These are phyloP conservation scores for Carabus problematicus DNA, from an alignment of 2,888 invertebrate species.

Conservation along the genomic window DNA sequence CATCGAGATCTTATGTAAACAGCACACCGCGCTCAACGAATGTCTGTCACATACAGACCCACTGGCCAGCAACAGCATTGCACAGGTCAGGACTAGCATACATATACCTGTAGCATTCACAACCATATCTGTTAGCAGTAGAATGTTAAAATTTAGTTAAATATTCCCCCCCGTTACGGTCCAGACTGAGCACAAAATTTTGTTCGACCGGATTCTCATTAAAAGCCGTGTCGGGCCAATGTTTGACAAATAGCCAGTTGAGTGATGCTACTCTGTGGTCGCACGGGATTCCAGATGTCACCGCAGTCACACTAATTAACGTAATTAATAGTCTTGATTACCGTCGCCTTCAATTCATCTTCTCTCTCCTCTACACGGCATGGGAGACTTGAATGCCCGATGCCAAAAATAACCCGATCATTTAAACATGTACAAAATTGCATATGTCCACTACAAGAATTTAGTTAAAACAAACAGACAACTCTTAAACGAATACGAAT, in stretches of 20 bases:
- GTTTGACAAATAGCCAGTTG: constrained; percentile 42
- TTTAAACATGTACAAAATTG: too few species aligned
- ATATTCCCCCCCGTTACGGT: constrained; percentile 10
- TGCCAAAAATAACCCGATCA: too few species aligned
- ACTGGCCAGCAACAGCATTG: background rate
- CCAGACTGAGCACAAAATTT: constrained; percentile 22
- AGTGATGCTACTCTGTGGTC: constrained; percentile 34
- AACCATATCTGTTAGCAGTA: too few species aligned
- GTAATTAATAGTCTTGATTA: constrained; percentile 43
- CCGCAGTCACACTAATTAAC: constrained; percentile 37
- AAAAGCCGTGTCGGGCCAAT: constrained; percentile 40
- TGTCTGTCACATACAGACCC: constrained; percentile 16
- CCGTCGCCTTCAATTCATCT: constrained; percentile 33
- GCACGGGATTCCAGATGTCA: constrained; percentile 41
- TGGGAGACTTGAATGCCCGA: too few species aligned
- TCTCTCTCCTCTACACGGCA: background rate
- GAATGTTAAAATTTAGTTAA: too few species aligned
- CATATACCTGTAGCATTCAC: too few species aligned
- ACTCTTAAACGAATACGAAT: too few species aligned
- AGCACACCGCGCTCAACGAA: constrained; percentile 32
- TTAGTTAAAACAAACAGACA: too few species aligned
- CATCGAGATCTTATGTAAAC: constrained; percentile 39
- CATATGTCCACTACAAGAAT: too few species aligned
- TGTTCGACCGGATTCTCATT: constrained; percentile 37
- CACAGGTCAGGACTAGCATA: constrained; percentile 3